phyloP scores from a whole-genome alignment of 2,888 invertebrate genomes.

The Trachelus troglodyta region DNA sequence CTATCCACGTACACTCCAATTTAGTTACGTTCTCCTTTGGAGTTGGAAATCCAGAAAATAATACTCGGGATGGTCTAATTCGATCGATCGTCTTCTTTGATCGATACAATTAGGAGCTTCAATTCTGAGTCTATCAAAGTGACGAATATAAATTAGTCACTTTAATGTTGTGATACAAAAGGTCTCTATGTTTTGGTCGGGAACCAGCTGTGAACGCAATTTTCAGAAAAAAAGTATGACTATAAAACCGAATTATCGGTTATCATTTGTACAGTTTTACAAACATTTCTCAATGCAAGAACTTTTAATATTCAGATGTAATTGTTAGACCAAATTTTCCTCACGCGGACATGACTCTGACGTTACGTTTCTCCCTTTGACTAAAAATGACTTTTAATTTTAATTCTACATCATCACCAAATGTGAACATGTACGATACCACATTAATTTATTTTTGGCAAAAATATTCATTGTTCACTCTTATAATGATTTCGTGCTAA shows the following conservation, averaged over 20 bases:
- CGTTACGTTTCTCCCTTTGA: not conserved
- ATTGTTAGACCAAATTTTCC: not conserved
- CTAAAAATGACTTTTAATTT: not conserved
- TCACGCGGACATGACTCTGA: not conserved
- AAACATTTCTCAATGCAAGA: not conserved
- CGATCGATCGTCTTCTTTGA: slow-evolving; percentile 82
- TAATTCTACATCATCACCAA: not conserved
- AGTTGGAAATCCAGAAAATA: slow-evolving; percentile 78
- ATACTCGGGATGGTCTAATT: slow-evolving; percentile 81
- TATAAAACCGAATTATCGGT: not conserved
- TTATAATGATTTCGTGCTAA: not conserved
- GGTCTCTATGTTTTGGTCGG: not conserved
- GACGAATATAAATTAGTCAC: not conserved
- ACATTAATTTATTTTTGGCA: not conserved
- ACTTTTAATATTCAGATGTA: not conserved
- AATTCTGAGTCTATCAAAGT: not conserved
- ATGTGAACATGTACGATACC: not conserved
- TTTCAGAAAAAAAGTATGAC: not conserved
- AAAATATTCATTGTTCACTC: not conserved
- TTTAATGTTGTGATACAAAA: not conserved
- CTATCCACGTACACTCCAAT: slow-evolving; percentile 75
- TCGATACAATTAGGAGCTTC: not conserved
- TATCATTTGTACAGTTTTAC: not conserved
- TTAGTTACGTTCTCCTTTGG: slow-evolving; percentile 82
- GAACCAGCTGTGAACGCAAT: not conserved